phyloP scores from a whole-genome alignment of 2,888 invertebrate genomes.

The Dryococelus australis region DNA sequence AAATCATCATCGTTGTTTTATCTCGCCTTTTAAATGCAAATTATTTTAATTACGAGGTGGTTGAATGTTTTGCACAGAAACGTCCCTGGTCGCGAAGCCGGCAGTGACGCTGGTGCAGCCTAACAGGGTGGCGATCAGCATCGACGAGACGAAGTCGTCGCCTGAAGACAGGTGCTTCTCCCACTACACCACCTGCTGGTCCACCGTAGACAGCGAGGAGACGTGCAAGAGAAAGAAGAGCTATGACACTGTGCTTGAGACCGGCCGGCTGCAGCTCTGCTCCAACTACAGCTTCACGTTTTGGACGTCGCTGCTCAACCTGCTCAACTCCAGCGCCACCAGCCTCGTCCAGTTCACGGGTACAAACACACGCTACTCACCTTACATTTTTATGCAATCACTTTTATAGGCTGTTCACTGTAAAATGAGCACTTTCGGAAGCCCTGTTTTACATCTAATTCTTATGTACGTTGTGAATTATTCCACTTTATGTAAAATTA shows the following conservation, averaged over 20 bases:
- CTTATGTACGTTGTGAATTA: no score
- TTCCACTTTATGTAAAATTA: no score
- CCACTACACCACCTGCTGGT: neutral
- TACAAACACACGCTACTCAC: neutral
- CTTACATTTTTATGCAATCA: no score
- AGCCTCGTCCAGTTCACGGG: neutral
- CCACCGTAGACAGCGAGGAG: neutral
- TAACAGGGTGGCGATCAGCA: neutral
- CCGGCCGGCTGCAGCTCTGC: neutral
- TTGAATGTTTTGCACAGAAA: neutral
- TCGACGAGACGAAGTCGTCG: neutral
- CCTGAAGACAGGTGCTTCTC: neutral
- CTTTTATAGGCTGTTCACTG: no score
- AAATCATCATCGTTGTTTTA: no score
- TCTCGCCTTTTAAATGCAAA: no score
- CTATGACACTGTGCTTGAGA: neutral
- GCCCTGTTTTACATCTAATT: no score
- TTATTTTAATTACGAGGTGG: no score
- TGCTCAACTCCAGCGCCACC: neutral
- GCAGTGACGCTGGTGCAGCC: neutral
- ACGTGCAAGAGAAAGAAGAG: neutral
- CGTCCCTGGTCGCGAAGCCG: neutral
- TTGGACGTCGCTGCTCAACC: neutral
- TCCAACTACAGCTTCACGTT: neutral
- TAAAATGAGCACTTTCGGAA: no score